A percentile compares a stretch with the other conserved stretches of the same genome.
phyloP scores from a whole-genome alignment of 2,888 invertebrate genomes.

The Patella depressa region DNA sequence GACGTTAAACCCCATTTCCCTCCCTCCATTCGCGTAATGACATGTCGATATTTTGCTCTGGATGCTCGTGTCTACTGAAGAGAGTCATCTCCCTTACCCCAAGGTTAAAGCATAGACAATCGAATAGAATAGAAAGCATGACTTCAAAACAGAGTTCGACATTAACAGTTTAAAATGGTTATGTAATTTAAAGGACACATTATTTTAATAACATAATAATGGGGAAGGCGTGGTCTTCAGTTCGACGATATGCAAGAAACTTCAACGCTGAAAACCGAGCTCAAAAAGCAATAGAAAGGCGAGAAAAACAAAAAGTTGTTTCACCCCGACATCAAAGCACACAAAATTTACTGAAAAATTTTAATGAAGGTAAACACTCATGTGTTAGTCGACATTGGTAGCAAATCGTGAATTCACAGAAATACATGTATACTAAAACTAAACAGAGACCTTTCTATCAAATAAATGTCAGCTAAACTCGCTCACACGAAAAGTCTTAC shows the following conservation, averaged over 20 bases:
- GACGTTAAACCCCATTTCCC: too few species aligned
- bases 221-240: slow-evolving; percentile 25
- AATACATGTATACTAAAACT: too few species aligned
- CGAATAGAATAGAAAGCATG: too few species aligned
- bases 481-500: too few species aligned
- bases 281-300: slow-evolving; percentile 45
- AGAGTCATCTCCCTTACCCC: slow-evolving; percentile 2
- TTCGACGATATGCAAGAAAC: slow-evolving; percentile 43
- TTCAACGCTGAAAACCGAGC: slow-evolving; percentile 56
- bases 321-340: slow-evolving; percentile 44
- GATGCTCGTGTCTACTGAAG: neutral
- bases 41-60: neutral
- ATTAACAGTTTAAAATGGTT: too few species aligned
- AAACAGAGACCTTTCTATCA: too few species aligned
- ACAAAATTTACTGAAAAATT: slow-evolving; percentile 28
- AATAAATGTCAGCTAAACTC: too few species aligned
- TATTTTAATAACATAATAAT: neutral
- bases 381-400: neutral
- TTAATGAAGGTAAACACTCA: slow-evolving; percentile 34
- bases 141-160: too few species aligned
- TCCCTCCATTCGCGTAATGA: too few species aligned
- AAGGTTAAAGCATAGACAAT: neutral
- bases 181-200: neutral
- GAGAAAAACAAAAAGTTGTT: slow-evolving; percentile 26
- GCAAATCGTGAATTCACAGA: neutral